Evolutionary conservation across 2,113 vertebrate species (phyloP), one percentile per base, ranked within the genome.

Genomic region (Peucedramus taeniatus): DNA sequence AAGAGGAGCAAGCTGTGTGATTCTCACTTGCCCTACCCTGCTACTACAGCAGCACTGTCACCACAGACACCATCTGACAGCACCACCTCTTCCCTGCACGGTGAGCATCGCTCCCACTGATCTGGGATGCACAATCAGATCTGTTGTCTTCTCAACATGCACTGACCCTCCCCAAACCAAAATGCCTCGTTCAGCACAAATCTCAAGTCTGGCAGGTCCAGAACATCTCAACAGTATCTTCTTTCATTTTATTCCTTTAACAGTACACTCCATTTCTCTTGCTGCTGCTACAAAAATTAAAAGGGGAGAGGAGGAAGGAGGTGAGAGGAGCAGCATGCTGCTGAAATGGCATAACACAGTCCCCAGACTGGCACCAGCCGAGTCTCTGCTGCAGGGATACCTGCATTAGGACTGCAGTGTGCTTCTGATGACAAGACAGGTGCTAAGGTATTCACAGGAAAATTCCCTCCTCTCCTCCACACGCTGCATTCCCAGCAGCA

Each of bases 401-500:
- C 88, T 95, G 91, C 93, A 97, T 91, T 93, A 70, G 39, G 89
- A 95, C 90, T 94, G 95, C 91, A 94, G 65, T 85, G 57, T 92
- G n/a, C 23, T 87, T 61, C 79, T 64, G 75, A 26, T 70, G 60
- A 90, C 16, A n/a, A 94, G 82, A 87, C 72, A 89, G 87, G 96
- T 89, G 89, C 87, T 83, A 87, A 82, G 65, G 74, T 39, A 85
- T 53, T 63, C 78, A 30, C 87, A 69, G 3, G 40, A 70, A 75
- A 82, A 87, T 27, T 75, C 81, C 53, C 81, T 89, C 60, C 91
- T 27, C 94, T 65, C 60, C 78, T 57, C 21, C 1, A 2, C 13
- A 15, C 6, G 1, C 78, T 33, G 4, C 22, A 72, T 44, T 40
- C 61, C 61, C 61, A 35, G 88, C 74, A 39, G 39, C 19, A 79